Conservation (phyloP, 2,888 invertebrate genomes). For the Aradus depressus region DNA sequence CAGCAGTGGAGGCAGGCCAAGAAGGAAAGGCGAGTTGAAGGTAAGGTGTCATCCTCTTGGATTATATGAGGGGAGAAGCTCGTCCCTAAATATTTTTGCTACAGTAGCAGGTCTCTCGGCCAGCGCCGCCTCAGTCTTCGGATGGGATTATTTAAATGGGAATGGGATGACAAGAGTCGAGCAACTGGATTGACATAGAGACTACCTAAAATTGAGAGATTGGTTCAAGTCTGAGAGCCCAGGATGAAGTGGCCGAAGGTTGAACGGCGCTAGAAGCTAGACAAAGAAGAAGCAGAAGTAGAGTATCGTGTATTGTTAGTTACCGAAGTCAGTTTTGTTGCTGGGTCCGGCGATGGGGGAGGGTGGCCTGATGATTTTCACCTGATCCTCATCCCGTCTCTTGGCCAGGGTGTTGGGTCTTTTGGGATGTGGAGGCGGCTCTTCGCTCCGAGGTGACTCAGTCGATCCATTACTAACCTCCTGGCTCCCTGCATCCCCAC, state of each 20-base stretch:
- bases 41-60: too few relatives aligned
- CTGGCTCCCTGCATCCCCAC: conserved; percentile 6
- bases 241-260: not conserved
- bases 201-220: not conserved
- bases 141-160: too few relatives aligned
- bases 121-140: too few relatives aligned
- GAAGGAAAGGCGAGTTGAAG: too few relatives aligned
- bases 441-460: conserved; percentile 5
- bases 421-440: conserved; percentile 11
- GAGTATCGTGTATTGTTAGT: too few relatives aligned
- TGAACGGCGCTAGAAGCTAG: not conserved
- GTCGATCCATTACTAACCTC: conserved; percentile 5
- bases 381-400: conserved; percentile 18
- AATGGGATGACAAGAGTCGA: too few relatives aligned
- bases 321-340: conserved; percentile 32
- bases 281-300: not conserved
- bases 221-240: not conserved
- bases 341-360: conserved; percentile 33
- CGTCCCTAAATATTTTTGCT: too few relatives aligned
- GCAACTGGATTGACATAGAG: too few relatives aligned
- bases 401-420: conserved; percentile 30
- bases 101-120: too few relatives aligned
- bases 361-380: conserved; percentile 29
- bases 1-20: too few relatives aligned
- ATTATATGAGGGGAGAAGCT: too few relatives aligned